Evolutionary conservation across 2,888 invertebrate genomes (phyloP).

Genomic region (Odontothrips loti): DNA sequence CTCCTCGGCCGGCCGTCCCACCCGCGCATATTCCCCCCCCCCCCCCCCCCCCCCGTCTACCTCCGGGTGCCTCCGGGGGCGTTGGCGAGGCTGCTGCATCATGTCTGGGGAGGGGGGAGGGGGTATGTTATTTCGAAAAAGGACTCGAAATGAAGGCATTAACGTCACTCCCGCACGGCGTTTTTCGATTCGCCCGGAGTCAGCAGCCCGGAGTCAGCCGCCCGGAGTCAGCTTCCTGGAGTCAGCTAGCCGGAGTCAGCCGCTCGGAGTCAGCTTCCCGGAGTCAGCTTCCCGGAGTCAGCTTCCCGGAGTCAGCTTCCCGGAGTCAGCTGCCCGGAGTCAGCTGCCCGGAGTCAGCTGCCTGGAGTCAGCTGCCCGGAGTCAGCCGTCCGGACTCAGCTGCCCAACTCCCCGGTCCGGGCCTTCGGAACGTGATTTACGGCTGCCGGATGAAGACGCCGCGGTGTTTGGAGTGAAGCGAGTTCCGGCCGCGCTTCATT

Average conservation of each 20-base stretch:
- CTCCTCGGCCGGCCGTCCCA: slow-evolving; percentile 8
- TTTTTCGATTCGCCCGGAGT: background rate
- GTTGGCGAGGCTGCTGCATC: background rate
- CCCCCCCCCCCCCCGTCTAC: too few species aligned
- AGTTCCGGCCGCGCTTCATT: slow-evolving; percentile 7
- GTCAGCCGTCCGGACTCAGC: too few species aligned
- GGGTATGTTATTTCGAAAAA: background rate
- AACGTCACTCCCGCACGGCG: background rate
- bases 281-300: too few species aligned
- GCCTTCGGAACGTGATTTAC: background rate
- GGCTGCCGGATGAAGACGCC: background rate
- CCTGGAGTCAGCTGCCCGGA: too few species aligned
- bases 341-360: too few species aligned
- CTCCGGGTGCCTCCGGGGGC: background rate
- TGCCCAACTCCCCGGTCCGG: background rate
- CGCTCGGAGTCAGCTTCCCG: too few species aligned
- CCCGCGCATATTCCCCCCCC: too few species aligned
- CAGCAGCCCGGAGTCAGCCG: too few species aligned
- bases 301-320: too few species aligned
- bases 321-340: too few species aligned
- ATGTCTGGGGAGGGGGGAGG: background rate
- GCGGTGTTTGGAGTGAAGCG: background rate
- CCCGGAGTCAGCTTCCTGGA: too few species aligned
- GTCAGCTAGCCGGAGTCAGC: too few species aligned
- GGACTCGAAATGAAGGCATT: slow-evolving; percentile 16